phyloP scores from a whole-genome alignment of 23 tunicate species.

The Ciona savignyi region DNA sequence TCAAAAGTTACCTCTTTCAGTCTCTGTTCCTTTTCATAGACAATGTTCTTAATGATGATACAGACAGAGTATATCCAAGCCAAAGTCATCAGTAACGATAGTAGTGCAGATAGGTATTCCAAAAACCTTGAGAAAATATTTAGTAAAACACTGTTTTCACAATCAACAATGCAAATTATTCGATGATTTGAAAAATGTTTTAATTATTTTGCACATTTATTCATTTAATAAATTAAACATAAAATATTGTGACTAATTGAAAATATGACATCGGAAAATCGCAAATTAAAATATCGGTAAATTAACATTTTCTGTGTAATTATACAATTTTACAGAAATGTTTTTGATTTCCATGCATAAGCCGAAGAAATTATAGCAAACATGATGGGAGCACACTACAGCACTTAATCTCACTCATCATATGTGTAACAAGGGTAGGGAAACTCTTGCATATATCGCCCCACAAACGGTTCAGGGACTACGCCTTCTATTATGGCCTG shows the following conservation, averaged over 20 bases:
- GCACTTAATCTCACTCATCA: slow-evolving; percentile 64
- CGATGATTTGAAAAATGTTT: slow-evolving; percentile 81
- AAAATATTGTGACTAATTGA: too few relatives aligned
- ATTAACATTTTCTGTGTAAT: too few relatives aligned
- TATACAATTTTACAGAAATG: too few relatives aligned
- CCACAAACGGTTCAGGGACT: slow-evolving; percentile 14
- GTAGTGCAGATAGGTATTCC: slow-evolving; percentile 64
- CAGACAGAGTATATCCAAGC: slow-evolving; percentile 97
- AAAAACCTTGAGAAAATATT: slow-evolving; percentile 36
- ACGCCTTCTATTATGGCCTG: slow-evolving; percentile 14
- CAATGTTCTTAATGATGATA: slow-evolving; percentile 87
- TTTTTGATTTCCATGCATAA: too few relatives aligned
- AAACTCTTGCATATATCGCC: slow-evolving; percentile 79
- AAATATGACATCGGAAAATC: too few relatives aligned
- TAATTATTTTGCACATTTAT: too few relatives aligned
- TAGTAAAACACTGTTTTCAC: too few relatives aligned
- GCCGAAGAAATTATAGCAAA: too few relatives aligned
- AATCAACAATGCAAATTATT: slow-evolving; percentile 7
- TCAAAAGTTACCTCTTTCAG: slow-evolving; percentile 70
- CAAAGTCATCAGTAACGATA: slow-evolving; percentile 83
- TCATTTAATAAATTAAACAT: too few relatives aligned
- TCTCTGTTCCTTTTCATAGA: slow-evolving; percentile 89
- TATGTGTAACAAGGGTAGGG: slow-evolving; percentile 93
- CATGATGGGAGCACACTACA: too few relatives aligned
- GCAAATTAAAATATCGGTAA: too few relatives aligned